Evolutionary conservation across 2,113 vertebrate species (phyloP).

Genomic region (Rousettus leschenaultii): DNA sequence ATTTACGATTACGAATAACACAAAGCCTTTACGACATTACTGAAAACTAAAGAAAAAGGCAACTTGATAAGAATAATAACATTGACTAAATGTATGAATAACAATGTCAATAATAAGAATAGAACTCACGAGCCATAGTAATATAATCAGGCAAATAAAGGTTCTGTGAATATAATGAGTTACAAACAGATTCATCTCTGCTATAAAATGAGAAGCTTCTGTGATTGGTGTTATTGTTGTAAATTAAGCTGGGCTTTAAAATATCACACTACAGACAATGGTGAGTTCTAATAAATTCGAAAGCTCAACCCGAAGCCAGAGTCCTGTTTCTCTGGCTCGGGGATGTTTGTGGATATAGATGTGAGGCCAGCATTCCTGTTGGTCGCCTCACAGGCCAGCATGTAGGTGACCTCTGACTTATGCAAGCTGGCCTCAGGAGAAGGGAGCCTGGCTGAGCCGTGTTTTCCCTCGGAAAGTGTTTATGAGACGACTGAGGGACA

Average conservation of each 20-base stretch:
- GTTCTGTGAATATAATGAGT: constrained; percentile 29
- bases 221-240: constrained; percentile 22
- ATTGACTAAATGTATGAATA: constrained; percentile 39
- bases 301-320: not conserved
- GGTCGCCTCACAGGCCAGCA: not conserved
- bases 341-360: not conserved
- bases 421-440: not conserved
- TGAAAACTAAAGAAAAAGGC: constrained; percentile 39
- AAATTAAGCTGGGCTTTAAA: constrained; percentile 43
- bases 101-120: not conserved
- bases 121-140: not conserved
- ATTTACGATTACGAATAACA: constrained; percentile 43
- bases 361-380: accelerated
- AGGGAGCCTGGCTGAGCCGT: not conserved
- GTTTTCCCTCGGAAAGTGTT: not conserved
- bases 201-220: constrained; percentile 45
- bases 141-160: constrained; percentile 37
- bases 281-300: not conserved
- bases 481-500: no score
- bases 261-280: not conserved
- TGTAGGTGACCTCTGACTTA: not conserved
- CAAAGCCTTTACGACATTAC: constrained; percentile 24
- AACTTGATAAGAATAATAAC: constrained; percentile 47
- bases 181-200: constrained; percentile 29
- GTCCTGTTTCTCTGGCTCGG: not conserved